phyloP scores from a whole-genome alignment of 2,888 invertebrate genomes.

The Antheraea yamamai region DNA sequence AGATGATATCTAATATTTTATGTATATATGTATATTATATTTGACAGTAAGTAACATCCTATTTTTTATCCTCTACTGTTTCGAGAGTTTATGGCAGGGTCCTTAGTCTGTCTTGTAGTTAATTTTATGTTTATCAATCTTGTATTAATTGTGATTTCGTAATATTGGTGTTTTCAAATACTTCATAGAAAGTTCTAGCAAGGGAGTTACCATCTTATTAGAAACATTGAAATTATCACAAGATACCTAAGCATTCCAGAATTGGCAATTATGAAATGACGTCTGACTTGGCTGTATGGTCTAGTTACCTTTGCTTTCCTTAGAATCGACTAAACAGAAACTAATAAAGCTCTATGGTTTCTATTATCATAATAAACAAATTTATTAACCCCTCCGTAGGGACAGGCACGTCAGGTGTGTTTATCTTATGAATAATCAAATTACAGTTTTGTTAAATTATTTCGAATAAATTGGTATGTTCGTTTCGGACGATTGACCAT shows the following conservation, averaged over 20 bases:
- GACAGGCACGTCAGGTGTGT: slow-evolving; percentile 11
- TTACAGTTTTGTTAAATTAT: slow-evolving; percentile 6
- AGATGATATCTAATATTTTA: background rate
- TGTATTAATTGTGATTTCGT: no score
- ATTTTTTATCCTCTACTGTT: background rate
- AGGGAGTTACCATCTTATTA: no score
- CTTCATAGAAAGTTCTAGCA: no score
- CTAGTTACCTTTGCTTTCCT: no score
- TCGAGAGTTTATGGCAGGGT: no score
- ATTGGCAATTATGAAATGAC: no score
- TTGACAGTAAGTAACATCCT: background rate
- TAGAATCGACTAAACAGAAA: no score
- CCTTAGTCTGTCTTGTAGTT: background rate
- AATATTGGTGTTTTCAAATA: no score
- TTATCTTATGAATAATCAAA: slow-evolving; percentile 14
- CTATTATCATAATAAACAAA: background rate
- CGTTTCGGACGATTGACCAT: background rate
- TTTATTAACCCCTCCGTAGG: slow-evolving; percentile 1
- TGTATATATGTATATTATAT: background rate
- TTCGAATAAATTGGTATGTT: background rate
- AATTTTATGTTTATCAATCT: background rate
- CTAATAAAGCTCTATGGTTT: no score
- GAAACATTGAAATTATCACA: no score
- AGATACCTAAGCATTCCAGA: no score
- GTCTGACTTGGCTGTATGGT: no score